A percentile compares a stretch with the other conserved stretches of the same genome.
These are phyloP conservation scores for Plagiodera versicolora DNA, from an alignment of 2,888 invertebrate species.

Conservation along the genomic window DNA sequence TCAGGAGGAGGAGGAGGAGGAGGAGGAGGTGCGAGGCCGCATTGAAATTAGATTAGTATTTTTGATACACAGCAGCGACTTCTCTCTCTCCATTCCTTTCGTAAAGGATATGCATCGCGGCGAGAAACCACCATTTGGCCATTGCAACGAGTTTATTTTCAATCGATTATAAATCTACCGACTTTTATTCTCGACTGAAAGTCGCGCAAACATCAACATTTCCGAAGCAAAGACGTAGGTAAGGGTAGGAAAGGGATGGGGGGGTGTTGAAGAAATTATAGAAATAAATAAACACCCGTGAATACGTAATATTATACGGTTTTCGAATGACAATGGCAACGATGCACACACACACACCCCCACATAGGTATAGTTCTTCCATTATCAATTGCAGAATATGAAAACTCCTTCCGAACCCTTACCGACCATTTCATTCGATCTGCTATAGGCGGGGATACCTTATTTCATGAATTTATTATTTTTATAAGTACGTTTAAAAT, in stretches of 20 bases:
- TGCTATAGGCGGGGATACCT: no score
- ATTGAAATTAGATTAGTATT: constrained; percentile 45
- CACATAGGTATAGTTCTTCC: no score
- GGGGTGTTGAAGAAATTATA: no score
- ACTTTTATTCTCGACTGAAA: constrained; percentile 22
- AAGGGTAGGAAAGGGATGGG: no score
- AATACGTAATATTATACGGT: constrained; percentile 7
- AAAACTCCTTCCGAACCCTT: no score
- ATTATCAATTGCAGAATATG: no score
- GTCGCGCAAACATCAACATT: neutral
- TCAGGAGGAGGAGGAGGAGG: no score
- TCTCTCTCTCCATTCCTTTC: no score
- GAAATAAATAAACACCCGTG: no score
- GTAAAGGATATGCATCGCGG: constrained; percentile 39
- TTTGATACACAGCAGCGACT: constrained; percentile 42
- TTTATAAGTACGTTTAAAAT: no score
- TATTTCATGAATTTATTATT: no score
- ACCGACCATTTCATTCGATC: no score
- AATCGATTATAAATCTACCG: constrained; percentile 40
- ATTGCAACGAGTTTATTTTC: constrained; percentile 39
- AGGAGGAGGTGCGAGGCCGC: constrained; percentile 43
- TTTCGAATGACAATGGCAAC: constrained; percentile 8
- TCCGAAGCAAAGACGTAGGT: neutral
- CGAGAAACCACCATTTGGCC: constrained; percentile 37
- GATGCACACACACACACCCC: neutral